These are phyloP conservation scores for Oostethus manadensis DNA, from an alignment of 2,113 vertebrate species.

Conservation along the genomic window DNA sequence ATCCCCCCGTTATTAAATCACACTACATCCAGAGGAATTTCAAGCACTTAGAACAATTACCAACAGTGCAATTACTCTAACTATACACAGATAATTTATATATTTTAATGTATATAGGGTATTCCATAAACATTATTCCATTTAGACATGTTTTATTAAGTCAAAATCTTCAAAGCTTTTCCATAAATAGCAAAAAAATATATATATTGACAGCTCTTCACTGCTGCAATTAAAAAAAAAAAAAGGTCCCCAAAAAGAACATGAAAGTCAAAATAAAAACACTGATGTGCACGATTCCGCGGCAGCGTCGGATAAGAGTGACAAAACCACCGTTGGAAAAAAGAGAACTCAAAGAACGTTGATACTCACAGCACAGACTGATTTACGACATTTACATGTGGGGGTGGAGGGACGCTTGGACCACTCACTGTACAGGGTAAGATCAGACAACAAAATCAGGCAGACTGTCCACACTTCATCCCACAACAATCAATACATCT, in stretches of 20 bases:
- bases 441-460: slow-evolving; percentile 75
- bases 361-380: slow-evolving; percentile 74
- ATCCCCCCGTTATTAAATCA: slow-evolving; percentile 80
- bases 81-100: slow-evolving; percentile 83
- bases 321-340: slow-evolving; percentile 57
- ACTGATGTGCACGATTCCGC: slow-evolving; percentile 60
- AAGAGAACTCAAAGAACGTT: slow-evolving; percentile 57
- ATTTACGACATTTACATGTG: slow-evolving; percentile 92
- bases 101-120: slow-evolving; percentile 82
- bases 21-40: slow-evolving; percentile 84
- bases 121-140: slow-evolving; percentile 83
- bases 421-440: slow-evolving; percentile 89
- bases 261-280: slow-evolving; percentile 49
- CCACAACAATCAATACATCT: slow-evolving; percentile 63
- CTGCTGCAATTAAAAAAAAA: slow-evolving; percentile 73
- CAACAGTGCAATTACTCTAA: slow-evolving; percentile 88
- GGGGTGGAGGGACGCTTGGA: slow-evolving; percentile 80
- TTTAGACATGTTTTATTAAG: slow-evolving; percentile 79
- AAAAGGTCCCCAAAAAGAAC: slow-evolving; percentile 67
- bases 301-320: slow-evolving; percentile 53
- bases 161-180: slow-evolving; percentile 82
- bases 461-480: slow-evolving; percentile 67
- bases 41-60: slow-evolving; percentile 84
- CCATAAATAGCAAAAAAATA: slow-evolving; percentile 88
- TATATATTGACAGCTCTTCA: slow-evolving; percentile 69